Evolutionary conservation across 1,140 invertebrate genomes (phyloP).

Genomic region (Lysiphlebus fabarum): DNA sequence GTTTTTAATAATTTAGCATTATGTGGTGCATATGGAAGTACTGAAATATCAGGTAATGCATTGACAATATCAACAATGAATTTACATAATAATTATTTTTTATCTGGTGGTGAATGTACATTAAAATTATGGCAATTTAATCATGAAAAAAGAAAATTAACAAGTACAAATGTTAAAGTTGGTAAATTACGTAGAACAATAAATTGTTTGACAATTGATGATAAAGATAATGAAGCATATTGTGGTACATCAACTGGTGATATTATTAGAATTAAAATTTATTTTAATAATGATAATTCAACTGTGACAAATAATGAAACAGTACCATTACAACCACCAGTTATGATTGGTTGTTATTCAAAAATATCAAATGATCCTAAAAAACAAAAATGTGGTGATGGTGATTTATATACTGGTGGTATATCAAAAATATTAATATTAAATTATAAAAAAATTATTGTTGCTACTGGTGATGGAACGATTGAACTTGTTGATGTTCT

Average conservation of each 20-base stretch:
- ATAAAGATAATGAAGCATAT: constrained; percentile 69
- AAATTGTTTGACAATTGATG: constrained; percentile 62
- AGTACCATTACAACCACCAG: constrained; percentile 54
- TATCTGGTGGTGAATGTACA: constrained; percentile 72
- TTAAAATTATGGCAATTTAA: constrained; percentile 76
- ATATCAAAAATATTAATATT: constrained; percentile 67
- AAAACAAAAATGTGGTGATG: constrained; percentile 45
- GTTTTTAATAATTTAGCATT: constrained; percentile 62
- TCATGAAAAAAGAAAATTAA: constrained; percentile 64
- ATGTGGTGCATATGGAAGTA: constrained; percentile 63
- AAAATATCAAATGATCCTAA: constrained; percentile 54
- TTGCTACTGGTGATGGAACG: constrained; percentile 81
- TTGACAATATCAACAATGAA: constrained; percentile 59
- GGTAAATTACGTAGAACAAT: constrained; percentile 68
- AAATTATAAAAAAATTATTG: constrained; percentile 61
- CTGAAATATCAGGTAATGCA: constrained; percentile 66
- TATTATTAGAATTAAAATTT: constrained; percentile 62
- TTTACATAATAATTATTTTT: constrained; percentile 59
- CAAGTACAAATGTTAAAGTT: constrained; percentile 68
- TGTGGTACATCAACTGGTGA: constrained; percentile 82
- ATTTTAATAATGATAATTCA: constrained; percentile 64
- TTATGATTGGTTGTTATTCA: constrained; percentile 69
- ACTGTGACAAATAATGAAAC: constrained; percentile 53
- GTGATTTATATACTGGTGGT: constrained; percentile 58
- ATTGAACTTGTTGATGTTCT: constrained; percentile 67